Conservation (phyloP, 35 echinoderm and acorn worm genomes). For the Heliocidaris erythrogramma region DNA sequence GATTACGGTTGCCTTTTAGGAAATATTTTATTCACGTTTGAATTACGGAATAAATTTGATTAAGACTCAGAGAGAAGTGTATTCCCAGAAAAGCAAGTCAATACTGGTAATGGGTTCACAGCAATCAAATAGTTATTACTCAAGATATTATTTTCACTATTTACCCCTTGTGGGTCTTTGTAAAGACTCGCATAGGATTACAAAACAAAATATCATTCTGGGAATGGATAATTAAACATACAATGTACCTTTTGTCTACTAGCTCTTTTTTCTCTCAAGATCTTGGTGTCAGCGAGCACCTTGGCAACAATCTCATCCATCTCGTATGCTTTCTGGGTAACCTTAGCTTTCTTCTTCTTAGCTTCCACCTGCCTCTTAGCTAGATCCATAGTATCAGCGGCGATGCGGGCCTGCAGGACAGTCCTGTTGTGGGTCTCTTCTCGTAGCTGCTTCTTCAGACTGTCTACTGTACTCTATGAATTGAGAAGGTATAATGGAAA, state of each 20-base stretch:
- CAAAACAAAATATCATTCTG: no score
- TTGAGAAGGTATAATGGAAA: not conserved
- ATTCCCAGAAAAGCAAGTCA: no score
- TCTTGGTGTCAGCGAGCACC: slow-evolving; percentile 66
- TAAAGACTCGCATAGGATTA: no score
- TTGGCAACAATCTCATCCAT: slow-evolving; percentile 67
- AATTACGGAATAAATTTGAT: no score
- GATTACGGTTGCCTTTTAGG: no score
- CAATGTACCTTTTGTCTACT: slow-evolving; percentile 70
- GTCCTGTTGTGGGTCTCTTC: slow-evolving; percentile 93
- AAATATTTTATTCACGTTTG: no score
- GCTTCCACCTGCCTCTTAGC: slow-evolving; percentile 82
- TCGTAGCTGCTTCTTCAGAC: slow-evolving; percentile 81
- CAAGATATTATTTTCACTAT: no score
- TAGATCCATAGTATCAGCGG: slow-evolving; percentile 81
- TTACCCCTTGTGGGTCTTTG: no score
- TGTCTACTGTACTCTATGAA: slow-evolving; percentile 58
- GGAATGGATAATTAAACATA: no score
- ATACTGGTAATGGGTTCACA: no score
- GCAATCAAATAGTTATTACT: no score
- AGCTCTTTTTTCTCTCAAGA: slow-evolving; percentile 58
- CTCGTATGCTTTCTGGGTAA: slow-evolving; percentile 77
- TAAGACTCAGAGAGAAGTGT: no score
- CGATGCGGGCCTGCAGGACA: slow-evolving; percentile 86
- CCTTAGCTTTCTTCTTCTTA: slow-evolving; percentile 88